Percentiles rank a stretch among this genome's conserved stretches.
These are phyloP conservation scores for Thamnaconus septentrionalis DNA, from an alignment of 2,113 vertebrate species.

Conservation along the genomic window DNA sequence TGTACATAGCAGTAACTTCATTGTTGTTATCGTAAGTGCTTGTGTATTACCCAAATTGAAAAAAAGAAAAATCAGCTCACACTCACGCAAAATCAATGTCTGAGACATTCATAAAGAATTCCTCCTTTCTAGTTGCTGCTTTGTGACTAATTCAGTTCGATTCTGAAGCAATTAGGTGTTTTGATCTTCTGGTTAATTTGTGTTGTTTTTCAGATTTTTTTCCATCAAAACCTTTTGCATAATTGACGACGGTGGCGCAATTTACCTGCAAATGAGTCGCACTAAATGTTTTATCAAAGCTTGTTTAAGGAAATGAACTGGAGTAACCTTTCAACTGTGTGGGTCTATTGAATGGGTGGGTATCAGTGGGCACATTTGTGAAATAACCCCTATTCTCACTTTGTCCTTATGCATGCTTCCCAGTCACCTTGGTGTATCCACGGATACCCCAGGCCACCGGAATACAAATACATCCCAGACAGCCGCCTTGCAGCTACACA, in stretches of 20 bases:
- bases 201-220: constrained; percentile 2
- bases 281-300: constrained; percentile 1
- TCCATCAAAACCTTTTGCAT: no score
- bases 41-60: no score
- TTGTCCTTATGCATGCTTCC: constrained; percentile 84
- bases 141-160: no score
- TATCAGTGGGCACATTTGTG: constrained; percentile 68
- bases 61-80: no score
- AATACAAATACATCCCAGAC: constrained; percentile 84
- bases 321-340: constrained; percentile 61
- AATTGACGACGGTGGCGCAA: not conserved
- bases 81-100: no score
- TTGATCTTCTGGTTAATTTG: not conserved
- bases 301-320: constrained; percentile 55
- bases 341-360: constrained; percentile 68
- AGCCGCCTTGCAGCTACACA: constrained; percentile 59
- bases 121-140: no score
- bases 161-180: not conserved
- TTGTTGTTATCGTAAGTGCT: no score
- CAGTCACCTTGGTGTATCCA: constrained; percentile 90
- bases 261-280: not conserved
- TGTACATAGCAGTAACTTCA: no score
- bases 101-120: no score
- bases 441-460: constrained; percentile 81
- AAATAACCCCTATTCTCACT: constrained; percentile 72